phyloP scores from a whole-genome alignment of 2,797 vertebrate species.

The Typhlichthys subterraneus region DNA sequence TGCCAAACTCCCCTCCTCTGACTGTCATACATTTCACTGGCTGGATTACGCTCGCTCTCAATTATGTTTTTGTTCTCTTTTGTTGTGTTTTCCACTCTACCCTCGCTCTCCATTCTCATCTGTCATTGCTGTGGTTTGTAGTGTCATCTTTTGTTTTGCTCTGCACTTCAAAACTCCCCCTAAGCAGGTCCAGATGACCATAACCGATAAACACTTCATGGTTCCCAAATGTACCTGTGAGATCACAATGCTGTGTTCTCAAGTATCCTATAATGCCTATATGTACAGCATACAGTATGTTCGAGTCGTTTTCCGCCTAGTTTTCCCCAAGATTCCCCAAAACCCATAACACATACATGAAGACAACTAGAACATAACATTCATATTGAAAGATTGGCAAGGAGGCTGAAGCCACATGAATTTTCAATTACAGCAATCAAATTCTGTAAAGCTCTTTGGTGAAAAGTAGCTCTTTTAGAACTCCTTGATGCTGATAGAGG shows the following conservation, averaged over 20 bases:
- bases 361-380: slow-evolving; percentile 5
- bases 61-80: neutral
- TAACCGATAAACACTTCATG: slow-evolving; percentile 19
- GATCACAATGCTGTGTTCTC: slow-evolving; percentile 14
- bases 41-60: neutral
- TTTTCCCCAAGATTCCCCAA: too few relatives aligned
- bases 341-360: too few relatives aligned
- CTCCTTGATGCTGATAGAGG: slow-evolving; percentile 9
- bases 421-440: slow-evolving; percentile 26
- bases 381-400: neutral
- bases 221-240: slow-evolving; percentile 24
- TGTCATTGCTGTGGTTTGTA: slow-evolving; percentile 1
- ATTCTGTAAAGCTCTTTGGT: slow-evolving; percentile 10
- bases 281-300: neutral
- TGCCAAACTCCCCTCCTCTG: neutral
- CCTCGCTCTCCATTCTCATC: neutral
- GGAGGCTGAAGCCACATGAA: slow-evolving; percentile 2
- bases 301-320: too few relatives aligned
- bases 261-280: slow-evolving; percentile 1
- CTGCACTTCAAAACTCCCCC: neutral
- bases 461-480: neutral
- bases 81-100: neutral
- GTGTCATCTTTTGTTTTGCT: slow-evolving; percentile 26
- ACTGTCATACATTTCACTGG: neutral
- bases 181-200: slow-evolving; percentile 41